Conservation (phyloP, 1,140 invertebrate genomes). For the Drosophila navojoa region DNA sequence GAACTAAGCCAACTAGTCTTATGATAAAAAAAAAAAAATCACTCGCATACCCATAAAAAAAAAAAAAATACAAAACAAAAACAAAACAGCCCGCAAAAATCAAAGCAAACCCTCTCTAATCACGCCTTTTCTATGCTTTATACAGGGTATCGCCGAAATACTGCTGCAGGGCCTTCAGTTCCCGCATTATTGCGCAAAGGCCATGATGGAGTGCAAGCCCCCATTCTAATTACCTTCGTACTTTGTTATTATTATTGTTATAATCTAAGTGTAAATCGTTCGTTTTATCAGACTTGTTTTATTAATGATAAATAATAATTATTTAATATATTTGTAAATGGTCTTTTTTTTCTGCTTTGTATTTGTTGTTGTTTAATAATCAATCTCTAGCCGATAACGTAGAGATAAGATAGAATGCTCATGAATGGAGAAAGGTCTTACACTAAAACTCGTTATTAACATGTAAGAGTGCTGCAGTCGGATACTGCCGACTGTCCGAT, state of each 20-base stretch:
- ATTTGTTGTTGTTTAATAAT: constrained; percentile 12
- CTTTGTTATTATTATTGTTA: neutral
- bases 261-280: constrained; percentile 51
- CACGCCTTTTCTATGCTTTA: constrained; percentile 47
- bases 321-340: constrained; percentile 43
- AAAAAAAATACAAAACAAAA: neutral
- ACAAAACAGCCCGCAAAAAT: neutral
- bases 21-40: constrained; percentile 36
- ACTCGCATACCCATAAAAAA: neutral
- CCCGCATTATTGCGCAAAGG: constrained; percentile 87
- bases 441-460: neutral
- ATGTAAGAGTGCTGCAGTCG: too few species aligned
- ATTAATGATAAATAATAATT: constrained; percentile 47
- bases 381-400: constrained; percentile 22
- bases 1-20: constrained; percentile 21
- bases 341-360: constrained; percentile 19
- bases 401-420: constrained; percentile 30
- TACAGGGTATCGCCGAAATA: constrained; percentile 88
- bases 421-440: constrained; percentile 24
- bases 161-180: constrained; percentile 88
- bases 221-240: constrained; percentile 49
- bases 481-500: too few species aligned
- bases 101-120: neutral
- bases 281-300: constrained; percentile 36
- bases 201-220: constrained; percentile 86